Conservation (phyloP, 2,888 invertebrate genomes). For the Drosophila nigricruria region DNA sequence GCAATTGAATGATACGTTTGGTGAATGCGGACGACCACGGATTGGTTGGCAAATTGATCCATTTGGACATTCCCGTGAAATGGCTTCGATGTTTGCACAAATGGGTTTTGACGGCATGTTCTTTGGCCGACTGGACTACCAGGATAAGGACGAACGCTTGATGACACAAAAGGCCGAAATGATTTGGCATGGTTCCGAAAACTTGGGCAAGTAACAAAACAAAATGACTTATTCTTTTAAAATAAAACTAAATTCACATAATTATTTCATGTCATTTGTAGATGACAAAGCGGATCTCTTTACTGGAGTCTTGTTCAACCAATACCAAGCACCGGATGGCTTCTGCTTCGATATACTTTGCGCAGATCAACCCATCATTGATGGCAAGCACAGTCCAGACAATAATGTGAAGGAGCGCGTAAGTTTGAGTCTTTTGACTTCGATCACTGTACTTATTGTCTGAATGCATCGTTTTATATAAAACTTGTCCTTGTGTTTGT, state of each 20-base stretch:
- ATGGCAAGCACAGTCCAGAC: constrained; percentile 91
- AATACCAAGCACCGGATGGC: constrained; percentile 93
- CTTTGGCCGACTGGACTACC: constrained; percentile 94
- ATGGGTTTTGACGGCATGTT: constrained; percentile 96
- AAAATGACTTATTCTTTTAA: background rate
- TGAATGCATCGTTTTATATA: constrained; percentile 16
- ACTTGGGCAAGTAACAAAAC: constrained; percentile 87
- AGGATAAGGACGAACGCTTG: constrained; percentile 90
- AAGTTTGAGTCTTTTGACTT: constrained; percentile 62
- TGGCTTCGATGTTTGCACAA: constrained; percentile 92
- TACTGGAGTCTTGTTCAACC: constrained; percentile 93
- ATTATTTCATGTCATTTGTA: background rate
- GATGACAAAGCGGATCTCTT: constrained; percentile 88
- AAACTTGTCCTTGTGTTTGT: constrained; percentile 25
- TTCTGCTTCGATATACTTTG: constrained; percentile 97
- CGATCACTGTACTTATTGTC: constrained; percentile 1
- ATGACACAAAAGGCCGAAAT: constrained; percentile 90
- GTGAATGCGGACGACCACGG: constrained; percentile 90
- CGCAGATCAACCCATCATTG: constrained; percentile 93
- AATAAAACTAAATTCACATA: too few species aligned
- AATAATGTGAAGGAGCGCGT: constrained; percentile 93
- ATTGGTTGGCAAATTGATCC: constrained; percentile 95
- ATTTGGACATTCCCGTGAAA: constrained; percentile 94
- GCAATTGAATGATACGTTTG: constrained; percentile 89
- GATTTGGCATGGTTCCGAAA: constrained; percentile 92